Percentiles rank a stretch among this genome's conserved stretches.
phyloP scores from a whole-genome alignment of 2,113 vertebrate genomes.

The Anoplopoma fimbria region DNA sequence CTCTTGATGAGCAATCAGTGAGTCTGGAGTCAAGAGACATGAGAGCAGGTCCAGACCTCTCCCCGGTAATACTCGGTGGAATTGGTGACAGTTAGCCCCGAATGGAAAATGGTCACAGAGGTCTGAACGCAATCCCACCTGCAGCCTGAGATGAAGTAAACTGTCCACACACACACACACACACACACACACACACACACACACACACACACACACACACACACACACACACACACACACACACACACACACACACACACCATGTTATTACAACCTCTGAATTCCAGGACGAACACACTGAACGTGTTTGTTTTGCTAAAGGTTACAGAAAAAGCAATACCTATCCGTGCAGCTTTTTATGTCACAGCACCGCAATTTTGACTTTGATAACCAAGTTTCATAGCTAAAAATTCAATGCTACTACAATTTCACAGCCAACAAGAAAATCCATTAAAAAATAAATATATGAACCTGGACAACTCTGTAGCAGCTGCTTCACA shows the following conservation, averaged over 20 bases:
- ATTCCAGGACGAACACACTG: neutral
- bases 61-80: conserved; percentile 25
- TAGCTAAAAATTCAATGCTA: conserved; percentile 38
- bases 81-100: conserved; percentile 52
- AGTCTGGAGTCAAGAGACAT: conserved; percentile 28
- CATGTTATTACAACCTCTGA: conserved; percentile 29
- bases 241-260: conserved; percentile 5
- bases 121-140: conserved; percentile 36
- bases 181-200: conserved; percentile 11
- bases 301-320: conserved; percentile 53
- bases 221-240: conserved; percentile 1
- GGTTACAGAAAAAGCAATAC: conserved; percentile 51
- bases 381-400: conserved; percentile 46
- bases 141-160: conserved; percentile 28
- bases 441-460: conserved; percentile 13
- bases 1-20: conserved; percentile 53
- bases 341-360: conserved; percentile 7
- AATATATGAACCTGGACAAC: neutral
- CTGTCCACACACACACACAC: conserved; percentile 23
- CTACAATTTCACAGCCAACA: conserved; percentile 14
- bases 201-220: conserved; percentile 3
- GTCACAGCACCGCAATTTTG: conserved; percentile 18
- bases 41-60: conserved; percentile 27
- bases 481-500: neutral
- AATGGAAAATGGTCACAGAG: conserved; percentile 53